Conservation (phyloP, 2,888 invertebrate genomes). For the Calliscelio sp. region DNA sequence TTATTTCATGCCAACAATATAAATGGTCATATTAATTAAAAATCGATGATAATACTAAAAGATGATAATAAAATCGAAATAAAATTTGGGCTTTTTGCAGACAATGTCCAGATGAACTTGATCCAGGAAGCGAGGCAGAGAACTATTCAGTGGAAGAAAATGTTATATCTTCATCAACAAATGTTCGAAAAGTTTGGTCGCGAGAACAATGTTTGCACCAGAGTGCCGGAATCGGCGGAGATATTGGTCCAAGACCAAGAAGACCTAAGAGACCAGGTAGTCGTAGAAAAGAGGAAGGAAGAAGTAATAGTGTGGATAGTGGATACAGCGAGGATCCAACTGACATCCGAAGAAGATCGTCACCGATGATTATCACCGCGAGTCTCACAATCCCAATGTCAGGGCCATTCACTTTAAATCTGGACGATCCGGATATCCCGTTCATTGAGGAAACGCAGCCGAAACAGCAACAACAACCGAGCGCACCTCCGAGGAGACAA, state of each 20-base stretch:
- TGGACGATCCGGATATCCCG: conserved; percentile 90
- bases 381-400: conserved; percentile 92
- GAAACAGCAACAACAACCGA: conserved; percentile 84
- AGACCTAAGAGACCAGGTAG: conserved; percentile 85
- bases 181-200: conserved; percentile 85
- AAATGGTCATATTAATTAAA: too few relatives aligned
- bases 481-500: conserved; percentile 86
- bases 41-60: too few relatives aligned
- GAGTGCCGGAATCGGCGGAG: conserved; percentile 87
- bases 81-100: conserved; percentile 71
- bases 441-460: conserved; percentile 88
- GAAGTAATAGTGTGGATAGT: conserved; percentile 87
- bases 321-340: conserved; percentile 85
- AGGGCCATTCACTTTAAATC: conserved; percentile 87
- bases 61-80: background rate
- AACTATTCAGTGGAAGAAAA: conserved; percentile 82
- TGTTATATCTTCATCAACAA: conserved; percentile 74
- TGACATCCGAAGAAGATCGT: conserved; percentile 87
- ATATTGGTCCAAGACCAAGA: conserved; percentile 87
- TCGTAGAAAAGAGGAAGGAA: conserved; percentile 86
- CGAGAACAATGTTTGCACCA: conserved; percentile 89
- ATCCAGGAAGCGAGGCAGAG: conserved; percentile 84
- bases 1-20: too few relatives aligned
- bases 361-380: conserved; percentile 90
- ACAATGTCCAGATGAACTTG: conserved; percentile 83